Evolutionary conservation across 2,888 invertebrate species (phyloP), one percentile per base, ranked within the genome.

Genomic region (Bombyx huttoni): DNA sequence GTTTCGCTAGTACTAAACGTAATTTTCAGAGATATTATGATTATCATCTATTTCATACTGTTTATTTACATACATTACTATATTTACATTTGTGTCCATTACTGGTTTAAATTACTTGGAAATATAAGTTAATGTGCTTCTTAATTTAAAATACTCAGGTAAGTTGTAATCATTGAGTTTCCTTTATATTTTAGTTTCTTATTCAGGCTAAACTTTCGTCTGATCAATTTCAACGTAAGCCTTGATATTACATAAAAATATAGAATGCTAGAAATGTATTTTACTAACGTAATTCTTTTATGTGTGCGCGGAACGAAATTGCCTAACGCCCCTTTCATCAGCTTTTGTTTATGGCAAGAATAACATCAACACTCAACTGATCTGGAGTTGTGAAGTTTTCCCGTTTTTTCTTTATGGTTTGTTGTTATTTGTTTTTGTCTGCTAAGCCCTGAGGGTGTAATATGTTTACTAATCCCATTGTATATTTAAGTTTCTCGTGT

Each of bases 1-100:
- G 64, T 68, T 63, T 58, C 59, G 58, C 49, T 58, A 61, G 62
- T 61, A 56, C 50, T 53, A 48, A 51, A 50, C 34, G 12, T 40
- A 40, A 14, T 34, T 35, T 49, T 49, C 47, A 46, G 33, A 35
- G 46, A 34, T 49, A 13, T 33, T 45, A 9, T 40, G 35, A 12
- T 7, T 9, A 13, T 46, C 9, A 14, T 0, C 14, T 49, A 47
- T 14, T 12, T 40, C 47, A 49, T 46, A 33, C 46, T 50, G 33
- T 49, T 40, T 48, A 33, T 47, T 49, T 49, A 13, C 9, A 8
- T 35, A n/a, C n/a, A n/a, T n/a, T n/a, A n/a, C n/a, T n/a, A n/a
- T n/a, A n/a, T n/a, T n/a, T n/a, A n/a, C n/a, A n/a, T n/a, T n/a
- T n/a, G n/a, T n/a, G n/a, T n/a, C n/a, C n/a, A n/a, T n/a, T n/a